Evolutionary conservation across 2,888 invertebrate species (phyloP).

Genomic region (Lordiphosa andalusiaca): DNA sequence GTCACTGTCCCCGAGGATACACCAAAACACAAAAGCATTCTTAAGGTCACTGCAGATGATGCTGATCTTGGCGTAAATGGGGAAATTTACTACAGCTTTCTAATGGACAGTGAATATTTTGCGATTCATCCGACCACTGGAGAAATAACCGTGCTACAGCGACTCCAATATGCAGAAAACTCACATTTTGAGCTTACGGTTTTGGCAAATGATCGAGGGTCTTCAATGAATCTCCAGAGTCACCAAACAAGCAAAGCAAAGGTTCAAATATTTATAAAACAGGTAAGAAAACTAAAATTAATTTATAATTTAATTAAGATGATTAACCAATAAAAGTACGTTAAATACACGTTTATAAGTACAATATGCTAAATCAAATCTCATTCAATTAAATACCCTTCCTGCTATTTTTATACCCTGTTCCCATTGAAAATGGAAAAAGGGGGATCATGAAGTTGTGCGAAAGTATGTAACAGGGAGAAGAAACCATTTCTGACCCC

Average conservation of each 20-base stretch:
- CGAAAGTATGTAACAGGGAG: too few relatives aligned
- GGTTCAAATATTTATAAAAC: conserved; percentile 88
- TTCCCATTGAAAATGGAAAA: too few relatives aligned
- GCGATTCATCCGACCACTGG: conserved; percentile 96
- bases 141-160: conserved; percentile 90
- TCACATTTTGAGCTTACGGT: conserved; percentile 88
- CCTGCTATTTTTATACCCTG: too few relatives aligned
- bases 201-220: conserved; percentile 92
- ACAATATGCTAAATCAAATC: too few relatives aligned
- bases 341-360: too few relatives aligned
- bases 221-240: conserved; percentile 78
- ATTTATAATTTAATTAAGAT: not conserved
- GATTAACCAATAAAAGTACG: too few relatives aligned
- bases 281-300: conserved; percentile 73
- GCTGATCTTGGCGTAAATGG: conserved; percentile 98
- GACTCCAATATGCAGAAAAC: conserved; percentile 86
- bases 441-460: too few relatives aligned
- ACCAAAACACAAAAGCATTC: conserved; percentile 89
- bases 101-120: conserved; percentile 90
- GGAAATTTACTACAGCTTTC: conserved; percentile 97
- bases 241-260: conserved; percentile 87
- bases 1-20: conserved; percentile 93
- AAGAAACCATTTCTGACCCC: too few relatives aligned
- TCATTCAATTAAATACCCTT: too few relatives aligned
- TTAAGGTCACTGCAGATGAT: conserved; percentile 93